Percentiles rank a stretch among this genome's conserved stretches.
Evolutionary conservation across 2,888 invertebrate genomes (phyloP).

Genomic region (Oligia strigilis): DNA sequence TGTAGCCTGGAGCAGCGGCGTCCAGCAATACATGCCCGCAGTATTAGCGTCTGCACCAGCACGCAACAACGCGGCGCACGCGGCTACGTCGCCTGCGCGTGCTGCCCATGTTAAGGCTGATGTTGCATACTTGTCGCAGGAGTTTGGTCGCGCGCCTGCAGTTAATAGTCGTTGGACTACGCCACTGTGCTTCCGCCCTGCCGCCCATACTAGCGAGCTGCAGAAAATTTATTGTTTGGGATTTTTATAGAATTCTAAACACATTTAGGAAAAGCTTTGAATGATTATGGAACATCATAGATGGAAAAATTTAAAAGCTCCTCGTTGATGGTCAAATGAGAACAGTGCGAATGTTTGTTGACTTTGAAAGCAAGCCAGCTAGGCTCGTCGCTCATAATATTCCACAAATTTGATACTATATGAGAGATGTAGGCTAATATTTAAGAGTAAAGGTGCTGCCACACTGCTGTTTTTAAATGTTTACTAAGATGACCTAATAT

Average conservation of each 20-base stretch:
- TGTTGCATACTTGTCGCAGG: slow-evolving; percentile 99
- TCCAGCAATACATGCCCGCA: slow-evolving; percentile 99
- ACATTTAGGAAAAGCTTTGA: not conserved
- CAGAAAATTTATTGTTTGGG: not conserved
- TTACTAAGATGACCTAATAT: too few species aligned
- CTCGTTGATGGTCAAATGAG: not conserved
- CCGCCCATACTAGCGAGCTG: slow-evolving; percentile 98
- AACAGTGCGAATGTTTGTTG: not conserved
- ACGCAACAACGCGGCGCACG: slow-evolving; percentile 95
- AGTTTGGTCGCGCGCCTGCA: slow-evolving; percentile 97
- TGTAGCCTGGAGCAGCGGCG: slow-evolving; percentile 95
- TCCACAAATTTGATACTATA: slow-evolving; percentile 4
- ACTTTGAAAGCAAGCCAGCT: not conserved
- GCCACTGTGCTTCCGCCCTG: slow-evolving; percentile 96
- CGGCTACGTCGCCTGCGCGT: slow-evolving; percentile 96
- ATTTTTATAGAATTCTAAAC: not conserved
- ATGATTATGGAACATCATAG: not conserved
- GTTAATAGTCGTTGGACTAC: slow-evolving; percentile 96
- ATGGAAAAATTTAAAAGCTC: not conserved
- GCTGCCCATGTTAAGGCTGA: slow-evolving; percentile 99
- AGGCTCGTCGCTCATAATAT: not conserved
- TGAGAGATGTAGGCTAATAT: not conserved
- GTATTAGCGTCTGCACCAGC: slow-evolving; percentile 97
- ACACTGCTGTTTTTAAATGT: too few species aligned
- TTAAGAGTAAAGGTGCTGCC: not conserved